phyloP scores from a whole-genome alignment of 2,113 vertebrate genomes.

The Cranoglanis bouderius region DNA sequence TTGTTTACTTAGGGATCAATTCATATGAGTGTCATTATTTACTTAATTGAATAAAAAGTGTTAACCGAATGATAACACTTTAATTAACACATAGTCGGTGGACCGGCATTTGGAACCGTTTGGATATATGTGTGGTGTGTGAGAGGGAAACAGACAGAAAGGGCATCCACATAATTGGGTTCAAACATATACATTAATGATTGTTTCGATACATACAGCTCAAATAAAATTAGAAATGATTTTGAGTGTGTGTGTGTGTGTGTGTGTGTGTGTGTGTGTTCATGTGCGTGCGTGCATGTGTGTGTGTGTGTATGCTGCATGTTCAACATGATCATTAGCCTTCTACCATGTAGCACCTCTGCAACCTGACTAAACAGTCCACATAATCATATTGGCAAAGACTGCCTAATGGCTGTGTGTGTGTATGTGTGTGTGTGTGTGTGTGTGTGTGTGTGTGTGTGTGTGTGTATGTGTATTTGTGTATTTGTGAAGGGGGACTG shows the following conservation, averaged over 20 bases:
- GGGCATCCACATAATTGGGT: constrained; percentile 1
- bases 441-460: constrained; percentile 1
- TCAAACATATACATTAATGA: constrained; percentile 22
- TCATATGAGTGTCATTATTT: background rate
- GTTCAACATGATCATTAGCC: constrained; percentile 43
- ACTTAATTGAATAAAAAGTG: background rate
- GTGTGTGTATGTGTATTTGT: background rate
- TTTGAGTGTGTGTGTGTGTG: background rate
- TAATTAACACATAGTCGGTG: background rate
- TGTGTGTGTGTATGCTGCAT: constrained; percentile 1
- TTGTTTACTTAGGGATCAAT: background rate
- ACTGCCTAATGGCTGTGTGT: constrained; percentile 30
- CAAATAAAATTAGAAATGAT: constrained; percentile 17
- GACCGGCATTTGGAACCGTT: background rate
- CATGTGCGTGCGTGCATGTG: background rate
- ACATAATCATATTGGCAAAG: constrained; percentile 28
- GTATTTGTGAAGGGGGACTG: constrained; percentile 24
- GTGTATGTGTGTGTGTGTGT: background rate
- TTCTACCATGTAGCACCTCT: constrained; percentile 46
- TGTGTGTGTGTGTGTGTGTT: background rate
- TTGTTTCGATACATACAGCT: constrained; percentile 20
- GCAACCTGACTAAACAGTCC: constrained; percentile 30
- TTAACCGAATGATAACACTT: background rate
- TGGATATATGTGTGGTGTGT: background rate
- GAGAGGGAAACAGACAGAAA: background rate